These are phyloP conservation scores for Eristalis intricaria DNA, from an alignment of 2,888 invertebrate genomes.

Conservation along the genomic window DNA sequence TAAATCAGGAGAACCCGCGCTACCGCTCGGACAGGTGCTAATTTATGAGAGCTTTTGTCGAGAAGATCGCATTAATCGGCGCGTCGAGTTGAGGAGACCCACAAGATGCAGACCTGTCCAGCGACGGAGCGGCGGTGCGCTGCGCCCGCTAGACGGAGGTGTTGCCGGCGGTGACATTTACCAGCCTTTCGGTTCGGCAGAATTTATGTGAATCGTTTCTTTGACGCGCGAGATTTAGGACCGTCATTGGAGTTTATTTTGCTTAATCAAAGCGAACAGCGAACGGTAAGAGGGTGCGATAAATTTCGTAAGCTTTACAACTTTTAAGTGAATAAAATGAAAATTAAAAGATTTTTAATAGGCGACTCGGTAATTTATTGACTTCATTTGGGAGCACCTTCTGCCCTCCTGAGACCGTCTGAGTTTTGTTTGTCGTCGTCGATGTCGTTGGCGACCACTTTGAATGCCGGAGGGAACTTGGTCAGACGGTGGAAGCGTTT, in stretches of 20 bases:
- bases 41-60: conserved; percentile 55
- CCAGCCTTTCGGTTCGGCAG: conserved; percentile 31
- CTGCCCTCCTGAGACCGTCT: neutral
- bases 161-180: conserved; percentile 57
- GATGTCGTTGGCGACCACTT: neutral
- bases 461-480: neutral
- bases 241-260: conserved; percentile 58
- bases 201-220: conserved; percentile 61
- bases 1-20: conserved; percentile 64
- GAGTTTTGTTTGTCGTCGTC: neutral
- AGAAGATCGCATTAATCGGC: conserved; percentile 15
- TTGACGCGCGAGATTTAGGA: conserved; percentile 62
- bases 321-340: conserved; percentile 49
- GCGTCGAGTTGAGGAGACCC: neutral
- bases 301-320: conserved; percentile 50
- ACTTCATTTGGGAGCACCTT: conserved; percentile 27
- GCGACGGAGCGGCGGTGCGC: conserved; percentile 27
- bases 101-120: conserved; percentile 45
- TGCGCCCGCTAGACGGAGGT: conserved; percentile 12
- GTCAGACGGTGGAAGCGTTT: neutral
- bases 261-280: conserved; percentile 44
- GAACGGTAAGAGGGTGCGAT: conserved; percentile 37
- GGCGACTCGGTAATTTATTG: conserved; percentile 37
- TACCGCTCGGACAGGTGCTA: conserved; percentile 60
- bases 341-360: conserved; percentile 45